Evolutionary conservation across 2,888 invertebrate species (phyloP).

Genomic region (Carcina quercana): DNA sequence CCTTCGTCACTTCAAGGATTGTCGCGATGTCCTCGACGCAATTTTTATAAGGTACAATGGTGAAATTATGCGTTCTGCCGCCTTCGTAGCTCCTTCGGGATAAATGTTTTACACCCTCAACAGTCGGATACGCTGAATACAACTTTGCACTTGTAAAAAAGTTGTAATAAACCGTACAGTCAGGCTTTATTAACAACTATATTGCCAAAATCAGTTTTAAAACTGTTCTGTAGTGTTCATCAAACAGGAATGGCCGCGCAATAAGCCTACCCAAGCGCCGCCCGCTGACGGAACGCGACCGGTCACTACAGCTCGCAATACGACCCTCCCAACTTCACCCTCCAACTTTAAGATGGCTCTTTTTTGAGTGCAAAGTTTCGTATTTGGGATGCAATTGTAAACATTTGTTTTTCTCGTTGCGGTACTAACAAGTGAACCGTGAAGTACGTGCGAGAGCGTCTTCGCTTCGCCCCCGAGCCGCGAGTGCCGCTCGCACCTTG

Average conservation of each 20-base stretch:
- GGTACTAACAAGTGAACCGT: conserved; percentile 56
- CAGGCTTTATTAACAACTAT: conserved; percentile 30
- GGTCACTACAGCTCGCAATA: conserved; percentile 54
- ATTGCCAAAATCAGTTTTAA: conserved; percentile 52
- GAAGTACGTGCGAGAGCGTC: conserved; percentile 42
- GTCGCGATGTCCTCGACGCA: no score
- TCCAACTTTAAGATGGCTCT: conserved; percentile 49
- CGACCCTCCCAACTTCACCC: conserved; percentile 33
- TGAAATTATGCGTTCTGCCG: no score
- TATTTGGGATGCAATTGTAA: conserved; percentile 57
- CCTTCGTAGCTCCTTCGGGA: no score
- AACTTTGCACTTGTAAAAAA: conserved; percentile 3
- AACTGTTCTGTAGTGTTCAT: conserved; percentile 54
- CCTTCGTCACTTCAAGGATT: conserved; percentile 7
- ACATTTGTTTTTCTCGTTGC: conserved; percentile 56
- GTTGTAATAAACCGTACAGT: conserved; percentile 2
- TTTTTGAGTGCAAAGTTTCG: conserved; percentile 54
- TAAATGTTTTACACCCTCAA: no score
- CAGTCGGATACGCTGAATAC: no score
- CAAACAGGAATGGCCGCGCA: conserved; percentile 54
- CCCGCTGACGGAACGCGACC: conserved; percentile 15
- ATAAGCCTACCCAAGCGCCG: conserved; percentile 49
- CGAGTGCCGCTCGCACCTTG: conserved; percentile 33
- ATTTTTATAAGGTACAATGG: no score
- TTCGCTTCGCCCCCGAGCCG: conserved; percentile 47